Conservation (phyloP, 2,888 invertebrate species). For the Ectemnius lituratus region DNA sequence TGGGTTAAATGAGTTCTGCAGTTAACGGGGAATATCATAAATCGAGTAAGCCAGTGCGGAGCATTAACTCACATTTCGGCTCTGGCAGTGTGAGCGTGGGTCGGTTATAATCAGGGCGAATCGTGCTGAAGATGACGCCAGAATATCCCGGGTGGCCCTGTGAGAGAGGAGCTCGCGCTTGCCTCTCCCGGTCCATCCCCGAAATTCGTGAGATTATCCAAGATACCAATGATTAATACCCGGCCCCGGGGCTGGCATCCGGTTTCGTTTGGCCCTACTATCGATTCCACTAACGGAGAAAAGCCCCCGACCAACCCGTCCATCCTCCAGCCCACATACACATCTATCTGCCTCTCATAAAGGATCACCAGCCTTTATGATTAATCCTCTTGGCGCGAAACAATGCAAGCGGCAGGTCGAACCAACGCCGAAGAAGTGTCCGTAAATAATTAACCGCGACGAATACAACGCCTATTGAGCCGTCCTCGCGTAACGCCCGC, state of each 20-base stretch:
- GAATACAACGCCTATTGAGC: conserved; percentile 21
- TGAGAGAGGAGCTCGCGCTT: not conserved
- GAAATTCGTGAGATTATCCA: conserved; percentile 58
- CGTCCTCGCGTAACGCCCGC: not conserved
- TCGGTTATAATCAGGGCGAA: conserved; percentile 51
- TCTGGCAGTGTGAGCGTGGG: conserved; percentile 12
- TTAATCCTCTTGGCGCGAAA: conserved; percentile 34
- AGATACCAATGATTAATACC: conserved; percentile 60
- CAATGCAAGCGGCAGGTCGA: conserved; percentile 12
- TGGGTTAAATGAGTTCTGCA: conserved; percentile 48
- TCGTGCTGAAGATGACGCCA: conserved; percentile 48
- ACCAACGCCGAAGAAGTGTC: conserved; percentile 7
- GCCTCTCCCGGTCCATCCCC: conserved; percentile 3
- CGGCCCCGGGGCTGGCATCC: conserved; percentile 42
- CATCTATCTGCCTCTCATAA: no score
- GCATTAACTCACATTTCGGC: conserved; percentile 49
- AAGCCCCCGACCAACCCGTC: conserved; percentile 23
- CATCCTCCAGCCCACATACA: not conserved
- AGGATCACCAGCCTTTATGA: conserved; percentile 28
- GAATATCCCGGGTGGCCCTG: conserved; percentile 33
- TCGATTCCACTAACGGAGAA: conserved; percentile 44
- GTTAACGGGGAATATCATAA: conserved; percentile 55
- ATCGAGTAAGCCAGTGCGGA: conserved; percentile 28
- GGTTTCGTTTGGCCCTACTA: conserved; percentile 54
- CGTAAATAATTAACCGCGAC: conserved; percentile 28